Conservation (phyloP, 2,888 invertebrate species). For the Hartigia nigra region DNA sequence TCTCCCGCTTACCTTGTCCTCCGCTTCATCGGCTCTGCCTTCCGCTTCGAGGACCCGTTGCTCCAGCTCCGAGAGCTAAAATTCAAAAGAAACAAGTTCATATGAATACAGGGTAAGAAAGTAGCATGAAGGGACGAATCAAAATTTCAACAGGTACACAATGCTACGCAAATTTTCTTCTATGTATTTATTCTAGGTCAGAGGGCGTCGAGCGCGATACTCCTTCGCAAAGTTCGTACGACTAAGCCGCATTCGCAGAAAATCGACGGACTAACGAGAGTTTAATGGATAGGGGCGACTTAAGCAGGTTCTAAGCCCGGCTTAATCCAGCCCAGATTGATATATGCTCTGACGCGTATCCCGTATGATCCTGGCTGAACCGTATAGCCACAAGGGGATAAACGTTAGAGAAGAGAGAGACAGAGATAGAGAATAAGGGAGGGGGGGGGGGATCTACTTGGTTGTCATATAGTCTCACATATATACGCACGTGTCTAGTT, state of each 20-base stretch:
- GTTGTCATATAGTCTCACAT: background rate
- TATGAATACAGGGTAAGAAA: background rate
- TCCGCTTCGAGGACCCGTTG: conserved; percentile 93
- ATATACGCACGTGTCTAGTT: background rate
- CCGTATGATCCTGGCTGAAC: conserved; percentile 8
- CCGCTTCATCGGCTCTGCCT: conserved; percentile 91
- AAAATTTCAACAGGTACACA: conserved; percentile 18
- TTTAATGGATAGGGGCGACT: conserved; percentile 37
- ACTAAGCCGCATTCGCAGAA: background rate
- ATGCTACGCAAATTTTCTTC: background rate
- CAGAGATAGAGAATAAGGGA: conserved; percentile 6
- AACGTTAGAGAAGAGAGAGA: conserved; percentile 16
- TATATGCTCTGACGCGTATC: conserved; percentile 20
- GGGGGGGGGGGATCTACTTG: conserved; percentile 7
- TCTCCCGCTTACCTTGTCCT: conserved; percentile 83
- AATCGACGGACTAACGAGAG: conserved; percentile 30
- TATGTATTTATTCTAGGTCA: background rate
- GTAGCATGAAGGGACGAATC: conserved; percentile 7
- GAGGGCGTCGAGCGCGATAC: background rate
- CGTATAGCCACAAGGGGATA: conserved; percentile 5
- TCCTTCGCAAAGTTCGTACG: background rate
- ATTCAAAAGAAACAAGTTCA: conserved; percentile 61
- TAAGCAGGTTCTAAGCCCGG: conserved; percentile 21
- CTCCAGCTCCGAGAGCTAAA: conserved; percentile 93
- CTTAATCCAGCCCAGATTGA: conserved; percentile 37